Base-by-base conservation (phyloP, 2,797 vertebrate species). In the Acanthurus tractus region DNA sequence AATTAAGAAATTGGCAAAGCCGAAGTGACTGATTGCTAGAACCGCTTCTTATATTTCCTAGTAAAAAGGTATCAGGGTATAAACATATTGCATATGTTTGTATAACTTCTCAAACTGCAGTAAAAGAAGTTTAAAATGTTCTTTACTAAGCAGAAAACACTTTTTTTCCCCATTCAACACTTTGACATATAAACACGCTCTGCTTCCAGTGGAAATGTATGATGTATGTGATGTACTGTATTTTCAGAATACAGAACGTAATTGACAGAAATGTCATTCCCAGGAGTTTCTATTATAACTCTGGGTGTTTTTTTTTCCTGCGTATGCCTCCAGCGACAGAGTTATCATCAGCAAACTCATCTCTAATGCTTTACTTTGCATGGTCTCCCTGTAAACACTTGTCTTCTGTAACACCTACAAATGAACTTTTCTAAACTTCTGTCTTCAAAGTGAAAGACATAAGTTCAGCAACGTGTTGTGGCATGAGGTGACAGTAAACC, bases 371-470 rank as follows among this genome's bases (percentile, higher is more conserved):
- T 72, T 34, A 38, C 22, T 66, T 42, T 61, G 55, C 42, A 42
- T 53, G 4, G 36, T 64, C 45, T 80, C 13, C 13, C 61, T 76
- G 66, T 72, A 72, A 87, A 79, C 73, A 76, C 75, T 54, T 55
- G 82, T 75, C 76, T 81, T 45, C 64, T 74, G 44, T 84, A 78
- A 88, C 67, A 81, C 69, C 63, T 63, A 20, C 52, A 88, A 90
- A 85, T 84, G 52, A 88, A 80, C 68, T 85, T 90, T 82, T 83
- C 34, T 22, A 83, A 89, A 90, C 79, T 83, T 83, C 66, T n/a
- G 36, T 79, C 68, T 36, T 63, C 56, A 38, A 74, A 66, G 40
- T 66, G 38, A 8, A 76, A 61, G 69, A 67, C 61, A 52, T 63
- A 79, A 75, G 63, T 89, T 75, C 53, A 71, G 10, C 45, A 68